Evolutionary conservation across 2,888 invertebrate species (phyloP).

Genomic region (Sclerodermus sp.): DNA sequence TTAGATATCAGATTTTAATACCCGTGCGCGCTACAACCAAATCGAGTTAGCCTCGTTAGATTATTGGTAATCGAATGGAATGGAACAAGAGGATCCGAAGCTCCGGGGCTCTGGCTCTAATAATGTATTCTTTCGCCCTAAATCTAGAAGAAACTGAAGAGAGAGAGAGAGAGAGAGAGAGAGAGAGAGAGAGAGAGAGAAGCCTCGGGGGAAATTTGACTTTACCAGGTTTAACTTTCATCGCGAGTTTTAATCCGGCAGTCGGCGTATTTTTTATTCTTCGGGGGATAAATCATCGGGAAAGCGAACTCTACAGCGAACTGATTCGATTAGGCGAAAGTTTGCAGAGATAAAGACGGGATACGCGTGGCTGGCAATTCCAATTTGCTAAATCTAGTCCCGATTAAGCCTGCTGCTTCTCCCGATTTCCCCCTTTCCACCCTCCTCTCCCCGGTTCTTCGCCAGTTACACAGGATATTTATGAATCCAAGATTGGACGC

Average conservation of each 20-base stretch:
- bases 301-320: not conserved
- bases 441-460: not conserved
- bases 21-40: no score
- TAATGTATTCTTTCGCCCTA: no score
- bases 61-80: no score
- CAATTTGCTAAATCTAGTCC: slow-evolving; percentile 6
- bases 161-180: no score
- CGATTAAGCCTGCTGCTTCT: slow-evolving; percentile 7
- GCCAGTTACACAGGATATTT: slow-evolving; percentile 6
- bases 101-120: no score
- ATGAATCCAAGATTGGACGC: slow-evolving; percentile 11
- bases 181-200: no score
- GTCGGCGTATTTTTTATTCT: not conserved
- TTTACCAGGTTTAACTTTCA: no score
- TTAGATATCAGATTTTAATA: no score
- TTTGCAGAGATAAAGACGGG: slow-evolving; percentile 1
- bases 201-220: no score
- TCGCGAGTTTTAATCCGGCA: not conserved
- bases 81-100: no score
- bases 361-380: slow-evolving; percentile 3
- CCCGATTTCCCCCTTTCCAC: not conserved
- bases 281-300: not conserved
- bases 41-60: no score
- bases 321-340: slow-evolving; percentile 1
- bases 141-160: no score